Conservation (phyloP, 2,797 vertebrate species). For the Enteromius unitaeniatus region DNA sequence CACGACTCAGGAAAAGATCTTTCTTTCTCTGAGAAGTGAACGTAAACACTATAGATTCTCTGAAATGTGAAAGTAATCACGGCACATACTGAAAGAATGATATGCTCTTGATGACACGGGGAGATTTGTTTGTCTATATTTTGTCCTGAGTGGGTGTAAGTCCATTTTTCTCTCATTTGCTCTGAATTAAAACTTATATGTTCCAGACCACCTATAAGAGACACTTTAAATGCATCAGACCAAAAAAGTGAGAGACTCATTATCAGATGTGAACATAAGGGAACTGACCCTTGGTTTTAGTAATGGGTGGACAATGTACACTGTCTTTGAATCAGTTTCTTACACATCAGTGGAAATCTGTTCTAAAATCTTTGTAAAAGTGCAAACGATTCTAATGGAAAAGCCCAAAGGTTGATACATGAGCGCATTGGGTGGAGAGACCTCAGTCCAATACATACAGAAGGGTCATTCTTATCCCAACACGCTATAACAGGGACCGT, state of each 20-base stretch:
- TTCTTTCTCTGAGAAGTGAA: slow-evolving; percentile 40
- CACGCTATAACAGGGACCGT: slow-evolving; percentile 22
- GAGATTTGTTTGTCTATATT: slow-evolving; percentile 34
- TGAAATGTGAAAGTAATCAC: slow-evolving; percentile 51
- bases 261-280: slow-evolving; percentile 39
- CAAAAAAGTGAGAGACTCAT: slow-evolving; percentile 30
- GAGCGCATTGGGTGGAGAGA: not conserved
- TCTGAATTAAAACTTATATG: slow-evolving; percentile 28
- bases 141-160: slow-evolving; percentile 24
- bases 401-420: slow-evolving; percentile 7
- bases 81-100: slow-evolving; percentile 41
- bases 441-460: slow-evolving; percentile 25
- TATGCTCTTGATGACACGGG: slow-evolving; percentile 18
- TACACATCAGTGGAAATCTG: not conserved
- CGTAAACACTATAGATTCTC: slow-evolving; percentile 53
- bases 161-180: slow-evolving; percentile 31
- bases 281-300: slow-evolving; percentile 6
- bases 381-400: not conserved
- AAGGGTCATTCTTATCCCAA: slow-evolving; percentile 46
- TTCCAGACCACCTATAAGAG: slow-evolving; percentile 28
- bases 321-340: slow-evolving; percentile 3
- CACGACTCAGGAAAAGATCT: slow-evolving; percentile 53
- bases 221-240: slow-evolving; percentile 20
- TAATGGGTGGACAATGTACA: slow-evolving; percentile 8
- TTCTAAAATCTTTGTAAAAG: slow-evolving; percentile 24